Conservation (phyloP, 2,797 vertebrate species). For the Chrysocyon brachyurus region DNA sequence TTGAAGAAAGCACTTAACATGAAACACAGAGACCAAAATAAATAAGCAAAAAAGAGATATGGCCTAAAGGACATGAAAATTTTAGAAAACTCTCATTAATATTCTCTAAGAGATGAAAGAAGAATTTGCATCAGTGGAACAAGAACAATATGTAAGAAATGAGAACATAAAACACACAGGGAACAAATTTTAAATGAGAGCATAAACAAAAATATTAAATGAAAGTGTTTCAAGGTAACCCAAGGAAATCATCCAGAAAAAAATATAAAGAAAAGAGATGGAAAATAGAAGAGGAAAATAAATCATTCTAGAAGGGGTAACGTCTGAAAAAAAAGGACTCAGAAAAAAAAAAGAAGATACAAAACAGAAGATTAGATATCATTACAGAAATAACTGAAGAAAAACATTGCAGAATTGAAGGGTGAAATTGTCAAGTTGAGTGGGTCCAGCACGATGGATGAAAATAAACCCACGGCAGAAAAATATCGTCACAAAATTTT, state of each 20-base stretch:
- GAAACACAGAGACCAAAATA: not conserved
- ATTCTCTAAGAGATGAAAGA: not conserved
- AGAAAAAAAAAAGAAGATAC: not conserved
- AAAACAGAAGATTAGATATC: not conserved
- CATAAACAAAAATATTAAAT: slow-evolving; percentile 20
- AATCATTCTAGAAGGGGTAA: not conserved
- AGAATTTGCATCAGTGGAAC: not conserved
- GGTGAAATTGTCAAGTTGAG: not conserved
- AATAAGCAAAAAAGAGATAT: not conserved
- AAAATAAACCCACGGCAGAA: slow-evolving; percentile 16
- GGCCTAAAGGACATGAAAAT: not conserved
- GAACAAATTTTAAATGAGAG: not conserved
- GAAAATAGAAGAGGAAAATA: not conserved
- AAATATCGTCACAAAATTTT: slow-evolving; percentile 6
- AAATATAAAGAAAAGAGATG: not conserved
- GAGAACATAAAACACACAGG: not conserved
- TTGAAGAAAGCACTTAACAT: not conserved
- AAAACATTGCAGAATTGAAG: slow-evolving; percentile 42
- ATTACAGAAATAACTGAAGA: not conserved
- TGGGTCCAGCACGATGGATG: not conserved
- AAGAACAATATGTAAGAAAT: not conserved
- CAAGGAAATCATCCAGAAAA: not conserved
- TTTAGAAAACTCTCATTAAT: not conserved
- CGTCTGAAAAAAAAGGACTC: not conserved
- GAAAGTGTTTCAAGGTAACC: slow-evolving; percentile 26